Conservation (phyloP, 2,888 invertebrate species). For the Lycophotia porphyrea region DNA sequence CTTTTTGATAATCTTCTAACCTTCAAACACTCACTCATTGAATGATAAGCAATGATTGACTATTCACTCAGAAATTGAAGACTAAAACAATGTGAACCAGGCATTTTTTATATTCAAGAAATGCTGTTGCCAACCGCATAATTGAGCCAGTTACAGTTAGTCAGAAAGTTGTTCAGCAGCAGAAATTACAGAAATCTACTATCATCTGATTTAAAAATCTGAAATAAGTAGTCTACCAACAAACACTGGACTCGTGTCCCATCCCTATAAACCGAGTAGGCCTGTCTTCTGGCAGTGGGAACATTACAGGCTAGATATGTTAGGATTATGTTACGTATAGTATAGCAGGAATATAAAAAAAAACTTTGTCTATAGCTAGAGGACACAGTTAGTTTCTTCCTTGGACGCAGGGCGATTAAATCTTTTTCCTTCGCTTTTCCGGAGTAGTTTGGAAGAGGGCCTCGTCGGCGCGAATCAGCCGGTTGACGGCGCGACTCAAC, state of each 20-base stretch:
- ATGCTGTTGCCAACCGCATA: background rate
- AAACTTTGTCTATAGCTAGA: conserved; percentile 24
- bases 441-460: conserved; percentile 86
- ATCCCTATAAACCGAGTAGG: background rate
- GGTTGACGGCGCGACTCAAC: conserved; percentile 87
- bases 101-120: background rate
- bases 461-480: conserved; percentile 87
- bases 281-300: background rate
- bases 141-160: background rate
- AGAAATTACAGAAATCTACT: background rate
- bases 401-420: conserved; percentile 73
- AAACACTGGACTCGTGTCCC: background rate
- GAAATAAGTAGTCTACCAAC: background rate
- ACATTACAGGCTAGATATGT: background rate
- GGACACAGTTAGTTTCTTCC: conserved; percentile 43
- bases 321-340: background rate
- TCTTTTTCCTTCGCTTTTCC: conserved; percentile 88
- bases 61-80: background rate
- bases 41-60: background rate
- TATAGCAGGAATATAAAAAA: background rate
- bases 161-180: background rate
- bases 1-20: background rate
- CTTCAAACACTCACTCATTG: background rate
- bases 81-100: background rate
- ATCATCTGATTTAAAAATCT: background rate